phyloP scores from a whole-genome alignment of 2,113 vertebrate species.

The Pollimyrus isidori region DNA sequence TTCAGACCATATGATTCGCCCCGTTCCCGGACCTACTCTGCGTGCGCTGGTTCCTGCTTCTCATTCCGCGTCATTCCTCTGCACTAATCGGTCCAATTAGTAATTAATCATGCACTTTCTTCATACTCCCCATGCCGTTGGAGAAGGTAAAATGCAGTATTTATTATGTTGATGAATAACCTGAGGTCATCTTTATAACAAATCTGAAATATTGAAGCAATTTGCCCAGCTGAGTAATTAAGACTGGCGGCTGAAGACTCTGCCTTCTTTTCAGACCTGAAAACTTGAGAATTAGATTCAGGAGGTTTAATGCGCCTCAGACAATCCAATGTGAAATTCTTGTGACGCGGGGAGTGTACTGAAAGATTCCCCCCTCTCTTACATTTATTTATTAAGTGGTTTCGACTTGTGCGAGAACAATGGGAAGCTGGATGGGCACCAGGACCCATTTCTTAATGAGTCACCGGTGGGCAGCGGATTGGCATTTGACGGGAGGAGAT shows the following conservation, averaged over 20 bases:
- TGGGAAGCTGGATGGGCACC: background rate
- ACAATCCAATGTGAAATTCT: background rate
- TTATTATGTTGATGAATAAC: background rate
- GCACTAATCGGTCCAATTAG: background rate
- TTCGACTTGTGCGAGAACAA: background rate
- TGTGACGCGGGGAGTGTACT: background rate
- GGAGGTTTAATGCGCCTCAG: background rate
- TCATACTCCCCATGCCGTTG: background rate
- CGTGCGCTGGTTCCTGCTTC: background rate
- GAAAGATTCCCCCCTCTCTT: background rate
- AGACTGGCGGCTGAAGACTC: background rate
- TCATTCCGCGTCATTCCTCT: background rate
- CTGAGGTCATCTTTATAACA: background rate
- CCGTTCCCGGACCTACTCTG: background rate
- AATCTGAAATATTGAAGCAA: background rate
- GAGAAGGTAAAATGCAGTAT: background rate
- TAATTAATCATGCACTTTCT: background rate
- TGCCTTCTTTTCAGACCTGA: background rate
- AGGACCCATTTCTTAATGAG: background rate
- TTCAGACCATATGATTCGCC: background rate
- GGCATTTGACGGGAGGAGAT: background rate
- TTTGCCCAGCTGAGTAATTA: background rate
- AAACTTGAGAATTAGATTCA: background rate
- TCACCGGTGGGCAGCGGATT: background rate
- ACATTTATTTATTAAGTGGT: background rate